Conservation (phyloP, 2,888 invertebrate genomes). For the Subacronicta megacephala region DNA sequence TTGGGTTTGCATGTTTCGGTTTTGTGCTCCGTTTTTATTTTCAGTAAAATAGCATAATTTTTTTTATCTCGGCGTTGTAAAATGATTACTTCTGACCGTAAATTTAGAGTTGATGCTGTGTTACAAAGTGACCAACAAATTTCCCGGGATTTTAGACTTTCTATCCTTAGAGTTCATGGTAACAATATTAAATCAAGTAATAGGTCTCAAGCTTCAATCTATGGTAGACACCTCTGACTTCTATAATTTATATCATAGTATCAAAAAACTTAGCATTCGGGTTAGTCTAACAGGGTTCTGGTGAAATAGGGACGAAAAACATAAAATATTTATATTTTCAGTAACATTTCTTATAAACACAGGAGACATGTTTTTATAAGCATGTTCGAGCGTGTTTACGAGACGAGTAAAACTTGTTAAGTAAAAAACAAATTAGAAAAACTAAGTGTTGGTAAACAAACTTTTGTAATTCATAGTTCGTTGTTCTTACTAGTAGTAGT, state of each 20-base stretch:
- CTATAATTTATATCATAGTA: too few relatives aligned
- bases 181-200: too few relatives aligned
- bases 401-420: slow-evolving; percentile 32
- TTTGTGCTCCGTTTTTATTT: slow-evolving; percentile 39
- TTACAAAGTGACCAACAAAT: too few relatives aligned
- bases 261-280: too few relatives aligned
- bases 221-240: too few relatives aligned
- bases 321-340: slow-evolving; percentile 14
- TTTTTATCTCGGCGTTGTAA: slow-evolving; percentile 30
- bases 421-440: slow-evolving; percentile 52
- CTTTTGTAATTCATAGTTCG: slow-evolving; percentile 43
- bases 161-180: too few relatives aligned
- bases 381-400: slow-evolving; percentile 47
- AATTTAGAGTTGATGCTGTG: not conserved
- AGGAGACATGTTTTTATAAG: slow-evolving; percentile 36
- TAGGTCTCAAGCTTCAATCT: too few relatives aligned
- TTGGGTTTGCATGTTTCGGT: slow-evolving; percentile 31
- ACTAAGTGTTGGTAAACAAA: slow-evolving; percentile 35
- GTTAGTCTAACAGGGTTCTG: not conserved
- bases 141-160: too few relatives aligned
- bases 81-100: slow-evolving; percentile 13
- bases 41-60: slow-evolving; percentile 32
- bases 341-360: slow-evolving; percentile 15
- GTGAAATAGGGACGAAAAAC: slow-evolving; percentile 5
- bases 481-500: not conserved